Evolutionary conservation across 2,797 vertebrate genomes (phyloP).

Genomic region (Distichodus sexfasciatus): DNA sequence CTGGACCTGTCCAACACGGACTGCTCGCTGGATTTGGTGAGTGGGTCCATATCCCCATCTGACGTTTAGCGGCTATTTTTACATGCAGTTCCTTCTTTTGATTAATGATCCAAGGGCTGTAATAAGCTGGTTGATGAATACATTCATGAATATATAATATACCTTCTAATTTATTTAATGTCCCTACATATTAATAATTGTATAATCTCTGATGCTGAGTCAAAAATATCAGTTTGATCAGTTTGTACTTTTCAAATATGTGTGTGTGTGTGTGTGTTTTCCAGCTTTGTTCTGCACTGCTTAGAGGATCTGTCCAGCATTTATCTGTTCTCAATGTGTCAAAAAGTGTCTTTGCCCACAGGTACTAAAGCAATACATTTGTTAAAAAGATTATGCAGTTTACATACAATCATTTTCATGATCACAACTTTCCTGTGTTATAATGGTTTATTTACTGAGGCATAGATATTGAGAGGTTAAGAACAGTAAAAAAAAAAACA

Average conservation of each 20-base stretch:
- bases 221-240: neutral
- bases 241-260: neutral
- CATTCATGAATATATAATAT: neutral
- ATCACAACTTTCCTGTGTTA: too few relatives aligned
- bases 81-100: too few relatives aligned
- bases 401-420: too few relatives aligned
- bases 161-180: neutral
- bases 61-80: too few relatives aligned
- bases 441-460: too few relatives aligned
- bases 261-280: constrained; percentile 26
- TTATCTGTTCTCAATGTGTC: constrained; percentile 88
- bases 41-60: constrained; percentile 10
- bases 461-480: too few relatives aligned
- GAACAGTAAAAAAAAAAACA: too few relatives aligned
- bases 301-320: constrained; percentile 87
- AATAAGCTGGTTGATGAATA: neutral
- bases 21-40: constrained; percentile 92
- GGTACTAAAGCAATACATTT: constrained; percentile 70
- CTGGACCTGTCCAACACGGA: constrained; percentile 96
- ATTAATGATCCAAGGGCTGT: neutral
- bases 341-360: constrained; percentile 90
- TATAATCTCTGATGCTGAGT: neutral
- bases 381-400: too few relatives aligned
- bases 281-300: constrained; percentile 89
- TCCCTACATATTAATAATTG: neutral